Conservation (phyloP, 2,113 vertebrate genomes). For the Channa argus region DNA sequence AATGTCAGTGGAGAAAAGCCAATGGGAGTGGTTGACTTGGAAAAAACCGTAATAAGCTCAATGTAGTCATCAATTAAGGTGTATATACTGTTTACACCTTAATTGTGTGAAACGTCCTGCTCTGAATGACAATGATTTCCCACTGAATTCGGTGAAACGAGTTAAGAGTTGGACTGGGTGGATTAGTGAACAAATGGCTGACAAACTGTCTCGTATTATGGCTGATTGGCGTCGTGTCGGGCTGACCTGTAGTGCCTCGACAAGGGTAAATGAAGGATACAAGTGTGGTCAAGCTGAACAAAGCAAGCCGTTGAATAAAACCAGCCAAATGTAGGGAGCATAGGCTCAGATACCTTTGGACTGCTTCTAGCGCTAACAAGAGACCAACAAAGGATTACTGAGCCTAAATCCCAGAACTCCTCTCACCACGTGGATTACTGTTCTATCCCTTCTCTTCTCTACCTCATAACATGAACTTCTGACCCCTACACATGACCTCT, state of each 20-base stretch:
- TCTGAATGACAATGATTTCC: too few species aligned
- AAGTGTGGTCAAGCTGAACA: background rate
- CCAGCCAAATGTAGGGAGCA: too few species aligned
- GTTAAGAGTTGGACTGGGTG: background rate
- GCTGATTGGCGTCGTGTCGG: conserved; percentile 2
- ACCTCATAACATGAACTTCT: conserved; percentile 56
- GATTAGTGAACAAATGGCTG: background rate
- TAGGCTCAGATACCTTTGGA: conserved; percentile 42
- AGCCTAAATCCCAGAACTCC: conserved; percentile 60
- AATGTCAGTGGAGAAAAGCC: too few species aligned
- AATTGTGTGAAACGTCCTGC: too few species aligned
- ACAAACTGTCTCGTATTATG: background rate
- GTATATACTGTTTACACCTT: background rate
- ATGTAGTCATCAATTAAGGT: background rate
- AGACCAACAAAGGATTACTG: conserved; percentile 60
- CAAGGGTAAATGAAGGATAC: conserved; percentile 9
- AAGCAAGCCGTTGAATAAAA: background rate
- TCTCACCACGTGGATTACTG: conserved; percentile 77
- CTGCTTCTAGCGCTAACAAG: conserved; percentile 42
- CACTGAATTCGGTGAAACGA: background rate
- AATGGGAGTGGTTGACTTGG: too few species aligned
- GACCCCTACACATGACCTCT: conserved; percentile 56
- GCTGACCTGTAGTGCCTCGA: conserved; percentile 11
- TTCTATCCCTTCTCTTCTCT: conserved; percentile 63
- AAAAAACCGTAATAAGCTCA: too few species aligned